phyloP scores from a whole-genome alignment of 2,113 vertebrate genomes.

The Vicugna pacos region DNA sequence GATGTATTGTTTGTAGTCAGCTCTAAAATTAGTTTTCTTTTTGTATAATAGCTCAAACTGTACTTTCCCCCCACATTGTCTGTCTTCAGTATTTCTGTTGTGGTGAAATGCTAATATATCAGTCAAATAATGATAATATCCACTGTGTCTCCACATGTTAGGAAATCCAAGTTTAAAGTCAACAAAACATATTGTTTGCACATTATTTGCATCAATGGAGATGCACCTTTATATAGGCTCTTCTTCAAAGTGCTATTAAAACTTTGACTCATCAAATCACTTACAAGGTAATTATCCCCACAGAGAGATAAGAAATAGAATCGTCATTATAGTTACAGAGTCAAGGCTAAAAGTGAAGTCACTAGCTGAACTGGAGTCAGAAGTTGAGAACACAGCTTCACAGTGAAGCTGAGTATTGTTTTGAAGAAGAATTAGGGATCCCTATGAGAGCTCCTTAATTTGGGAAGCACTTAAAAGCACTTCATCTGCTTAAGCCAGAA shows the following conservation, averaged over 20 bases:
- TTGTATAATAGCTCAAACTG: not conserved
- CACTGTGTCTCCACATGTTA: not conserved
- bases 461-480: not conserved
- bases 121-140: not conserved
- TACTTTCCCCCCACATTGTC: not conserved
- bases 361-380: not conserved
- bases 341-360: conserved; percentile 1
- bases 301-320: conserved; percentile 63
- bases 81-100: conserved; percentile 26
- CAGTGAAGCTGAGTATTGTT: not conserved
- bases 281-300: conserved; percentile 61
- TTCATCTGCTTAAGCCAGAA: not conserved
- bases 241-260: conserved; percentile 50
- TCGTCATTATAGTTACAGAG: conserved; percentile 5
- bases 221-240: conserved; percentile 59
- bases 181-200: conserved; percentile 56
- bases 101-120: conserved; percentile 33
- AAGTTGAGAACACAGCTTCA: not conserved
- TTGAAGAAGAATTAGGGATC: not conserved
- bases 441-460: not conserved
- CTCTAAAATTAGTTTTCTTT: conserved; percentile 20
- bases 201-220: conserved; percentile 67
- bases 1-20: conserved; percentile 5
- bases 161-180: conserved; percentile 18
- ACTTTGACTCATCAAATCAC: conserved; percentile 68